These are phyloP conservation scores for Pantherophis guttatus DNA, from an alignment of 2,113 vertebrate genomes.

Conservation along the genomic window DNA sequence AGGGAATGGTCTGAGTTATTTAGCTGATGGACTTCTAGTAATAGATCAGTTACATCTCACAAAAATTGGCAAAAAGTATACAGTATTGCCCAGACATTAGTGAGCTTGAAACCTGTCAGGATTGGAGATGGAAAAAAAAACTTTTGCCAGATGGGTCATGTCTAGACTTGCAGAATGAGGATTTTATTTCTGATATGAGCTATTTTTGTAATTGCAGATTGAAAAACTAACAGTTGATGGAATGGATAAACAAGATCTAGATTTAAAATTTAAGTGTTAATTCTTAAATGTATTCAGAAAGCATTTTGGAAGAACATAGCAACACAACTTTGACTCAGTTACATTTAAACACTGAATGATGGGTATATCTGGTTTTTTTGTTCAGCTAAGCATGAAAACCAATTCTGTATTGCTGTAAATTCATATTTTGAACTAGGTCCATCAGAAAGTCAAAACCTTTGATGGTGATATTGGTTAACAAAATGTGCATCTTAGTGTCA, in stretches of 20 bases:
- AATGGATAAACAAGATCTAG: neutral
- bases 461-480: neutral
- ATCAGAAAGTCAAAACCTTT: neutral
- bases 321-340: neutral
- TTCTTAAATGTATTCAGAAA: neutral
- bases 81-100: neutral
- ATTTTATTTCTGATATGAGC: neutral
- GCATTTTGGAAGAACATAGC: neutral
- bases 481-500: neutral
- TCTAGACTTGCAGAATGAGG: neutral
- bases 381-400: neutral
- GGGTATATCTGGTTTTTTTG: neutral
- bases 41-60: neutral
- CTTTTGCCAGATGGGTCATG: neutral
- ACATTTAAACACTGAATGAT: neutral
- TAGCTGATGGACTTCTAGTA: neutral
- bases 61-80: neutral
- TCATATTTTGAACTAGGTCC: neutral
- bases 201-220: neutral
- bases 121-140: neutral
- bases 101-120: neutral
- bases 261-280: neutral
- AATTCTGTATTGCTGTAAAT: neutral
- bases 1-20: neutral
- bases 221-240: neutral